These are phyloP conservation scores for Aselliscus stoliczkanus DNA, from an alignment of 2,797 vertebrate genomes.

Conservation along the genomic window DNA sequence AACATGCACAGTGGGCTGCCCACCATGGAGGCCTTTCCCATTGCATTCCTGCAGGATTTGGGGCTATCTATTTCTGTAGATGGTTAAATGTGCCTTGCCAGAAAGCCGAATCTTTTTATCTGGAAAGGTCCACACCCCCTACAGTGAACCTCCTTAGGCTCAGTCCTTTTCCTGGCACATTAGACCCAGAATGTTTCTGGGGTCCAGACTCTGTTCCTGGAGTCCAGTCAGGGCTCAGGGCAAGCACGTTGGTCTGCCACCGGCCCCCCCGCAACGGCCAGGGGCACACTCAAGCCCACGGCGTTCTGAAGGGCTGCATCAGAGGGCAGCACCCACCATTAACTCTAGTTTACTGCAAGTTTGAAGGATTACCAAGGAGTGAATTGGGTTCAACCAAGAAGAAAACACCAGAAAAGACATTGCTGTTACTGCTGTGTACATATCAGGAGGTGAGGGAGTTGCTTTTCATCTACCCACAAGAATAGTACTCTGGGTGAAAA, in stretches of 20 bases:
- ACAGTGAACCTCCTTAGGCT: slow-evolving; percentile 1
- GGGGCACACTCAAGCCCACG: not conserved
- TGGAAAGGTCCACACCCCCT: not conserved
- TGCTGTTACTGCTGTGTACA: not conserved
- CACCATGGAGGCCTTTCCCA: not conserved
- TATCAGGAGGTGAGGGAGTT: rapidly evolving
- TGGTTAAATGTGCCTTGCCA: not conserved
- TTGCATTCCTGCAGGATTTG: not conserved
- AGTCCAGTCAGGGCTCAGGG: rapidly evolving
- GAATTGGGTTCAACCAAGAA: not conserved
- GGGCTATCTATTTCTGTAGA: not conserved
- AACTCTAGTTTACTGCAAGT: not conserved
- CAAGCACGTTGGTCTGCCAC: rapidly evolving
- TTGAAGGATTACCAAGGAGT: rapidly evolving
- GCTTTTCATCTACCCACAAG: not conserved
- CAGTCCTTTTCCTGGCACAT: slow-evolving; percentile 14
- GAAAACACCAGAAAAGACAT: not conserved
- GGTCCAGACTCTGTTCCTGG: too few relatives aligned
- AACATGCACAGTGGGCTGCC: not conserved
- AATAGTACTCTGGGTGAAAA: not conserved
- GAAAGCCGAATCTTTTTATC: not conserved
- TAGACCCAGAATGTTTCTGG: not conserved
- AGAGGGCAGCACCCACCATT: rapidly evolving
- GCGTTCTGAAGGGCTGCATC: not conserved
- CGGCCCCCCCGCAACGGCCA: not conserved